phyloP scores from a whole-genome alignment of 2,797 vertebrate species.

The Chromis chromis region DNA sequence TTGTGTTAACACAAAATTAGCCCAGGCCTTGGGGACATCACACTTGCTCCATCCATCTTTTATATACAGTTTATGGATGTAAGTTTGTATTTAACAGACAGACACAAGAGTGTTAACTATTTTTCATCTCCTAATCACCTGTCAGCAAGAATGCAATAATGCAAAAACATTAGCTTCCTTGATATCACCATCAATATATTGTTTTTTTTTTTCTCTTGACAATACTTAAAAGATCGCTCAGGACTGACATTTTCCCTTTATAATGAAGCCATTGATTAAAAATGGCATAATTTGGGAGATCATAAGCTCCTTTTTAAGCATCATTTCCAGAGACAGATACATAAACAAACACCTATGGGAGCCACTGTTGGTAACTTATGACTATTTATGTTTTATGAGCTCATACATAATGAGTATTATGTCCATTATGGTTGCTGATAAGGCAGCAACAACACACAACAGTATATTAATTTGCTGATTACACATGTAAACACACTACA shows the following conservation, averaged over 20 bases:
- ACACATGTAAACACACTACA: constrained; percentile 40
- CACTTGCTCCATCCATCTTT: too few relatives aligned
- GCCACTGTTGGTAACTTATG: constrained; percentile 3
- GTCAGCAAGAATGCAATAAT: too few relatives aligned
- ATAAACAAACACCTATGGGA: constrained; percentile 20
- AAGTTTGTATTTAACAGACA: too few relatives aligned
- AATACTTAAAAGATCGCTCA: too few relatives aligned
- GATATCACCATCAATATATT: too few relatives aligned
- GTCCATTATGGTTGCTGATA: constrained; percentile 6
- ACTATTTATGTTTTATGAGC: constrained; percentile 27
- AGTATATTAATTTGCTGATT: constrained; percentile 9
- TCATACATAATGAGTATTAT: constrained; percentile 16
- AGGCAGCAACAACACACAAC: constrained; percentile 1
- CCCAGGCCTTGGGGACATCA: too few relatives aligned
- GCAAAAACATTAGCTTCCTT: too few relatives aligned
- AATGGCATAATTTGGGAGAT: not conserved
- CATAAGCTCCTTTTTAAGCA: not conserved
- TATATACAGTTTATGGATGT: too few relatives aligned
- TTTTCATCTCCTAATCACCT: too few relatives aligned
- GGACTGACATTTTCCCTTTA: not conserved
- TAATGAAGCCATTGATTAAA: not conserved
- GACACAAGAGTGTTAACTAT: too few relatives aligned
- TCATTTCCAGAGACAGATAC: constrained; percentile 1
- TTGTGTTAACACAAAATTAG: too few relatives aligned
- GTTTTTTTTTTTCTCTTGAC: too few relatives aligned